phyloP scores from a whole-genome alignment of 2,888 invertebrate species.

The Chironomus tentans region DNA sequence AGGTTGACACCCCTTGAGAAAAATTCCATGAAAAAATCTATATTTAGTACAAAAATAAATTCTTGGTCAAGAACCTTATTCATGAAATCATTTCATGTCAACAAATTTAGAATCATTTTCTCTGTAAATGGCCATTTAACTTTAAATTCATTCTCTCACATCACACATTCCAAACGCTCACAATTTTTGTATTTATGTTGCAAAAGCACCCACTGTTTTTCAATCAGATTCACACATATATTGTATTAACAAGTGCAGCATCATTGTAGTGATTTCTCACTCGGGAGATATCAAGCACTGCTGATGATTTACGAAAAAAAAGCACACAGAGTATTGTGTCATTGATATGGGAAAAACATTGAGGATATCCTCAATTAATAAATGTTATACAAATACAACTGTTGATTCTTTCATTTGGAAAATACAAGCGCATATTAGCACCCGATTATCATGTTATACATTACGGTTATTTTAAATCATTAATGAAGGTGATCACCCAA shows the following conservation, averaged over 20 bases:
- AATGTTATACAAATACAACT: conserved; percentile 16
- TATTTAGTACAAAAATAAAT: too few species aligned
- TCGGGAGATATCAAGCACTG: neutral
- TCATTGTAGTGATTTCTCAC: neutral
- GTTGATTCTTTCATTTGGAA: neutral
- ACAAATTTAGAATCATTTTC: too few species aligned
- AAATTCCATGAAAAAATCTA: too few species aligned
- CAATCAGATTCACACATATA: neutral
- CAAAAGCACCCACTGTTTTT: neutral
- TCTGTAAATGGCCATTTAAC: too few species aligned
- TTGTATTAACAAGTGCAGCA: neutral
- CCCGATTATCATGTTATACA: neutral
- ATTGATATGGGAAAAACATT: conserved; percentile 27
- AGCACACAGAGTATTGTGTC: neutral
- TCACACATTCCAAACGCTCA: neutral
- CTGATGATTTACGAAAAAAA: neutral
- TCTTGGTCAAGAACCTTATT: too few species aligned
- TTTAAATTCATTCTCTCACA: neutral
- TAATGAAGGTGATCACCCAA: too few species aligned
- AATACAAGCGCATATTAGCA: neutral
- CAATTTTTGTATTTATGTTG: neutral
- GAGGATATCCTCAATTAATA: conserved; percentile 27
- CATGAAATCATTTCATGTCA: too few species aligned
- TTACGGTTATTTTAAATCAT: too few species aligned
- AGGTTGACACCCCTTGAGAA: too few species aligned